These are phyloP conservation scores for Drosophila oshimai DNA, from an alignment of 1,140 invertebrate genomes.

Conservation along the genomic window DNA sequence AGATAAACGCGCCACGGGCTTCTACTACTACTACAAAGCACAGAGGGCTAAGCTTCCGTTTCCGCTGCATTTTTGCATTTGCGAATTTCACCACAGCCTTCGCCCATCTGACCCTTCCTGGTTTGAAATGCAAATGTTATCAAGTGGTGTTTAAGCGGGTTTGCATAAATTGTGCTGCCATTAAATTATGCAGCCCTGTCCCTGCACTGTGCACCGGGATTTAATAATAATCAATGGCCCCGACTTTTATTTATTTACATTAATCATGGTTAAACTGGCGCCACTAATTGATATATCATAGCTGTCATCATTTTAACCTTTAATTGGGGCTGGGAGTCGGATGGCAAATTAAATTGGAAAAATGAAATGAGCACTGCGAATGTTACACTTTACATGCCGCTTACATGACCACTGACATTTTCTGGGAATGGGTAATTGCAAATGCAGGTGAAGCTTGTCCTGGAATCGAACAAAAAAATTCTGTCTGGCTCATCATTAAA, in stretches of 20 bases:
- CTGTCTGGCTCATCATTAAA: conserved; percentile 30
- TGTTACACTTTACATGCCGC: conserved; percentile 38
- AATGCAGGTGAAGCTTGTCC: neutral
- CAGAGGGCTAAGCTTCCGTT: conserved; percentile 66
- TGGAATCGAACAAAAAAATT: neutral
- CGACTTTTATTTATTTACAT: conserved; percentile 45
- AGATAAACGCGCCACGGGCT: conserved; percentile 49
- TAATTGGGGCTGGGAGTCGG: conserved; percentile 23
- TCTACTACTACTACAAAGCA: no score
- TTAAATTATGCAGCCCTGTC: conserved; percentile 28
- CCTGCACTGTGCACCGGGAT: conserved; percentile 2
- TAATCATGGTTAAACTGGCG: conserved; percentile 45
- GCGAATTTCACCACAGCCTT: conserved; percentile 13
- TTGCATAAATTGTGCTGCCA: conserved; percentile 36
- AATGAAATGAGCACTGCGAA: conserved; percentile 26
- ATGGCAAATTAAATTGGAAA: conserved; percentile 38
- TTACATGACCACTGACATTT: conserved; percentile 24
- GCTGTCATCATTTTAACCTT: conserved; percentile 21
- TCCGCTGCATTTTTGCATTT: conserved; percentile 46
- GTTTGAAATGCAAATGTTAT: conserved; percentile 72
- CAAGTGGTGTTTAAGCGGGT: conserved; percentile 48
- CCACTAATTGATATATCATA: conserved; percentile 58
- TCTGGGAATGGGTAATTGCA: conserved; percentile 20
- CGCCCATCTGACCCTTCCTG: neutral
- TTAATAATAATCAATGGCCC: conserved; percentile 32